Conservation (phyloP, 2,797 vertebrate species). For the Microctenopoma lineatum region DNA sequence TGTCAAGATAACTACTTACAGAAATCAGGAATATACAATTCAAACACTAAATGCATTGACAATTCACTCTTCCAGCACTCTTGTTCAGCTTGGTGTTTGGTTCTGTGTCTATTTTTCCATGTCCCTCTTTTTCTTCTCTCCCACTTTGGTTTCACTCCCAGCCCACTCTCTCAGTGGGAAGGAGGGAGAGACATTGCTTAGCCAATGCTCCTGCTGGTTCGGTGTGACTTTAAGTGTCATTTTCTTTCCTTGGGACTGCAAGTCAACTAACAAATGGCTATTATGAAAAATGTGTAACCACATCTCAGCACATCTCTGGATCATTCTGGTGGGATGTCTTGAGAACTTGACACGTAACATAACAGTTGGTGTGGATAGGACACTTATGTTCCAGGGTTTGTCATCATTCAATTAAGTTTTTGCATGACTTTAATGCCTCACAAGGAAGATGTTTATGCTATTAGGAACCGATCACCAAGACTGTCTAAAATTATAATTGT, state of each 20-base stretch:
- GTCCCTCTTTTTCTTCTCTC: constrained; percentile 55
- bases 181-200: constrained; percentile 59
- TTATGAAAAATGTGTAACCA: constrained; percentile 39
- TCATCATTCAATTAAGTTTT: constrained; percentile 4
- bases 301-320: constrained; percentile 43
- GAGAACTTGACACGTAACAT: constrained; percentile 31
- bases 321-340: constrained; percentile 24
- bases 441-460: too few species aligned
- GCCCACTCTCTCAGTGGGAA: constrained; percentile 73
- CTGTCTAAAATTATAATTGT: not conserved
- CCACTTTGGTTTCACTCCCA: constrained; percentile 62
- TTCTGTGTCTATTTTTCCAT: constrained; percentile 44
- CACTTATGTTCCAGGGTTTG: constrained; percentile 7
- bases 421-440: not conserved
- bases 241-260: constrained; percentile 41
- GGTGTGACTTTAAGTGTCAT: constrained; percentile 62
- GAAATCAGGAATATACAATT: too few species aligned
- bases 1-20: too few species aligned
- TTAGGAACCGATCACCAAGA: too few species aligned
- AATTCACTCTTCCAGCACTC: constrained; percentile 34
- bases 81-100: constrained; percentile 43
- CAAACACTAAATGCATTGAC: constrained; percentile 4
- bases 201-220: constrained; percentile 68
- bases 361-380: constrained; percentile 38
- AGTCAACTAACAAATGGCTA: constrained; percentile 62